These are phyloP conservation scores for Leucoma salicis DNA, from an alignment of 2,888 invertebrate genomes.

Conservation along the genomic window DNA sequence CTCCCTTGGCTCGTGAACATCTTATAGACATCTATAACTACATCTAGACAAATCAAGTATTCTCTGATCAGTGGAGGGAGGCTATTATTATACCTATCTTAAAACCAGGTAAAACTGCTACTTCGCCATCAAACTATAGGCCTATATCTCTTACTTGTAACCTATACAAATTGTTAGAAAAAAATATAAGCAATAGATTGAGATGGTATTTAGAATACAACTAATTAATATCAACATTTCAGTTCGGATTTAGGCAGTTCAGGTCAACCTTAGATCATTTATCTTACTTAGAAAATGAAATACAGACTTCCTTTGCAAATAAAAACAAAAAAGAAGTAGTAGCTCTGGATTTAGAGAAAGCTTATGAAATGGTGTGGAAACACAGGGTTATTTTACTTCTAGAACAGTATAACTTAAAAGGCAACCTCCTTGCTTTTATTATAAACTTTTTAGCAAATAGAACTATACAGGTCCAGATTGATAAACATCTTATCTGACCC, in stretches of 20 bases:
- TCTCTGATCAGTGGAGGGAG: constrained; percentile 18
- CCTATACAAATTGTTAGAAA: constrained; percentile 16
- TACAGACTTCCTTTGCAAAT: constrained; percentile 14
- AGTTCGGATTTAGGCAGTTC: constrained; percentile 18
- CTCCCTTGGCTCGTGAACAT: constrained; percentile 10
- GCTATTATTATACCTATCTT: constrained; percentile 19
- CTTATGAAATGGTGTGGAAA: constrained; percentile 15
- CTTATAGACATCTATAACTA: constrained; percentile 6
- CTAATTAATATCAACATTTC: constrained; percentile 6
- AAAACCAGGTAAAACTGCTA: constrained; percentile 17
- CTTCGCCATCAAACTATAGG: constrained; percentile 11
- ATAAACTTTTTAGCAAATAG: constrained; percentile 1
- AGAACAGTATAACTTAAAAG: neutral
- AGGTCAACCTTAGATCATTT: constrained; percentile 16
- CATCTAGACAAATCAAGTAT: constrained; percentile 13
- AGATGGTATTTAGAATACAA: constrained; percentile 13
- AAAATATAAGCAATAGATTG: constrained; percentile 16
- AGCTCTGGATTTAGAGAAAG: constrained; percentile 16
- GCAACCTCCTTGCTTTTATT: constrained; percentile 1
- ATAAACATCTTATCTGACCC: neutral
- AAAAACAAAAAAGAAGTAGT: constrained; percentile 10
- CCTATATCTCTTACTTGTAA: constrained; percentile 20
- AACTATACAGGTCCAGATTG: neutral
- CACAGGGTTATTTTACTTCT: constrained; percentile 9
- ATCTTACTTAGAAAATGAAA: constrained; percentile 6